A percentile compares a stretch with the other conserved stretches of the same genome.
phyloP scores from a whole-genome alignment of 2,797 vertebrate species.

The Hypotaenidia okinawae region DNA sequence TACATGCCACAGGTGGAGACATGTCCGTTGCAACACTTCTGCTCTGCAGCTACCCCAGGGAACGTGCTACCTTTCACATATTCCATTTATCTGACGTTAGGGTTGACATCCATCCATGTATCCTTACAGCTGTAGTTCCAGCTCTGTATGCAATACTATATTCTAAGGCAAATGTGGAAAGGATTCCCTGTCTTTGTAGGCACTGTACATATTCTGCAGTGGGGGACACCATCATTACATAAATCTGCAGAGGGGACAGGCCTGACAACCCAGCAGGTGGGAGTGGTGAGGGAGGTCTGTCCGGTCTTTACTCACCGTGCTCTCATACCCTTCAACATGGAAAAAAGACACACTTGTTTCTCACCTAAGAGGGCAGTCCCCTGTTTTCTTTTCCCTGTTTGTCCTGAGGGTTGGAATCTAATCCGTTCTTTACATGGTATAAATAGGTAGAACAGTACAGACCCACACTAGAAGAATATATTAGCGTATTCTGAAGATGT shows the following conservation, averaged over 20 bases:
- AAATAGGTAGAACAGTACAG: background rate
- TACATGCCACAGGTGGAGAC: background rate
- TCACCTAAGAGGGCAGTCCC: background rate
- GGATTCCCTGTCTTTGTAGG: background rate
- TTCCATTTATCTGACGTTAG: background rate
- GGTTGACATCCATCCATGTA: background rate
- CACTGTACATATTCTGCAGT: background rate
- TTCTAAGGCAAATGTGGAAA: background rate
- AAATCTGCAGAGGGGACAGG: background rate
- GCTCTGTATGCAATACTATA: accelerated
- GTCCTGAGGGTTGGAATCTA: background rate
- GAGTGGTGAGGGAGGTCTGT: background rate
- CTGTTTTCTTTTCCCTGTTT: background rate
- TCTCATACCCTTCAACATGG: background rate
- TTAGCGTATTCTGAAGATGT: background rate
- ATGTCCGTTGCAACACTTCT: accelerated
- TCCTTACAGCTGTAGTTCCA: background rate
- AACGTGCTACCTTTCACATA: background rate
- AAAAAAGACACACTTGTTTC: background rate
- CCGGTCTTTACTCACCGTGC: background rate
- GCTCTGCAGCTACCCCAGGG: background rate
- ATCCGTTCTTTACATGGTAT: background rate
- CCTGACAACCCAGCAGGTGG: background rate
- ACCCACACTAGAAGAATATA: accelerated
- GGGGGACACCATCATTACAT: background rate